Evolutionary conservation across 2,888 invertebrate species (phyloP).

Genomic region (Temnothorax rugatulus): DNA sequence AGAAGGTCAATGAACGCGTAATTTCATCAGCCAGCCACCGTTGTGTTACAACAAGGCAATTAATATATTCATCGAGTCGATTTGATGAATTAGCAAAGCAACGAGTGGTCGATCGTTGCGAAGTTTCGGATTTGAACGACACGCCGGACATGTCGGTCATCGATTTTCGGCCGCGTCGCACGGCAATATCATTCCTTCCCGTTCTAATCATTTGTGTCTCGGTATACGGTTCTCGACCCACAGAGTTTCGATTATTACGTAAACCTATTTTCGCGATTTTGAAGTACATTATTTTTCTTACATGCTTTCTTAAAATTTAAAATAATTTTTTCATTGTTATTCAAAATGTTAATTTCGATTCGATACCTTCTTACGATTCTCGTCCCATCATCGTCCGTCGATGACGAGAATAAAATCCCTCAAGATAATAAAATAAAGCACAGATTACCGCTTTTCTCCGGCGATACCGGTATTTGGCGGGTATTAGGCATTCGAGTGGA

Average conservation of each 20-base stretch:
- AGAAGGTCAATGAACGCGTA: slow-evolving; percentile 55
- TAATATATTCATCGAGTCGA: slow-evolving; percentile 56
- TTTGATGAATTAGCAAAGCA: slow-evolving; percentile 56
- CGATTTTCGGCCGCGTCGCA: slow-evolving; percentile 40
- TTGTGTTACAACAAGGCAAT: slow-evolving; percentile 53
- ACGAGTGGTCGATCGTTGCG: slow-evolving; percentile 37
- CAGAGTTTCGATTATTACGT: not conserved
- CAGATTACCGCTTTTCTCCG: slow-evolving; percentile 56
- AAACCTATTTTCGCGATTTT: not conserved
- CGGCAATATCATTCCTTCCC: not conserved
- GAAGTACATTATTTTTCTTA: not conserved
- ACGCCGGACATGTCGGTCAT: slow-evolving; percentile 41
- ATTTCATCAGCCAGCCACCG: slow-evolving; percentile 47
- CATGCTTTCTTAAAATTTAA: not conserved
- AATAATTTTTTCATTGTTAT: not conserved
- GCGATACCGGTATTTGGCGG: slow-evolving; percentile 60
- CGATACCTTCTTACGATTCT: not conserved
- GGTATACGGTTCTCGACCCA: not conserved
- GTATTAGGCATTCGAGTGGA: slow-evolving; percentile 70
- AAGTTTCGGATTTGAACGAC: slow-evolving; percentile 41
- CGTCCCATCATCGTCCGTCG: not conserved
- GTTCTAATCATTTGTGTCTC: slow-evolving; percentile 9
- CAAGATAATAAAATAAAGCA: slow-evolving; percentile 63
- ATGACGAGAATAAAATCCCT: not conserved
- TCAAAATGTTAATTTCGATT: not conserved